Base-by-base conservation (phyloP, 1,140 invertebrate genomes). In the Magallana gigas region DNA sequence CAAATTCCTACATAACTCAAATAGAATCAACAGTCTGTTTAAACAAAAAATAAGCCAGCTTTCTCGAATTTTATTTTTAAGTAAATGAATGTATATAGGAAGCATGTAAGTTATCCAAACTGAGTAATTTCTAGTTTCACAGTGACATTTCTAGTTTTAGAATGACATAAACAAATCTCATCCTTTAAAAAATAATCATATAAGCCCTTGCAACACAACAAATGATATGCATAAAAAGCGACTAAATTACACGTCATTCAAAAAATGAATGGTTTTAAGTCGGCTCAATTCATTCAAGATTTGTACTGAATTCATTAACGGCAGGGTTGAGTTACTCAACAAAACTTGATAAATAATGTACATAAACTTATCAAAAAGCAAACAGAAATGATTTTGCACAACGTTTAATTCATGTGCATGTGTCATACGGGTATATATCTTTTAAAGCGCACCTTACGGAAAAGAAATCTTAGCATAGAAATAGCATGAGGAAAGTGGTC, bases 321-420 rank as follows among this genome's bases (percentile, higher is more conserved):
- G 68, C 14, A 8, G 23, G 68, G 18, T 29, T 36, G 68, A 76
- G 68, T 76, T 36, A 76, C 68, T 76, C 68, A 76, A 76, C 18
- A 76, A 76, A 76, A 76, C 68, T 48, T 76, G 68, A 76, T 76
- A 76, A 76, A 76, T 76, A 29, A 76, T 76, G 68, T 76, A 76
- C 68, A 76, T 76, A 76, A 12, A 12, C 68, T 76, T 76, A 76
- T 76, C 68, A 76, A 23, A 76, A 76, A 29, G 68, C 68, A 76
- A 76, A 76, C 68, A 76, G 23, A 29, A 29, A 36, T 29, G 68
- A 76, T 76, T 76, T 76, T 76, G 68, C 68, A 76, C 68, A 62
- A 62, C 60, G 36, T 76, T 76, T 76, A 76, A 76, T 76, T 76
- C 68, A 76, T 76, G 68, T 76, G 68, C 68, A 76, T 76, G 18